Conservation (phyloP, 2,888 invertebrate species). For the Mactromeris polynyma region DNA sequence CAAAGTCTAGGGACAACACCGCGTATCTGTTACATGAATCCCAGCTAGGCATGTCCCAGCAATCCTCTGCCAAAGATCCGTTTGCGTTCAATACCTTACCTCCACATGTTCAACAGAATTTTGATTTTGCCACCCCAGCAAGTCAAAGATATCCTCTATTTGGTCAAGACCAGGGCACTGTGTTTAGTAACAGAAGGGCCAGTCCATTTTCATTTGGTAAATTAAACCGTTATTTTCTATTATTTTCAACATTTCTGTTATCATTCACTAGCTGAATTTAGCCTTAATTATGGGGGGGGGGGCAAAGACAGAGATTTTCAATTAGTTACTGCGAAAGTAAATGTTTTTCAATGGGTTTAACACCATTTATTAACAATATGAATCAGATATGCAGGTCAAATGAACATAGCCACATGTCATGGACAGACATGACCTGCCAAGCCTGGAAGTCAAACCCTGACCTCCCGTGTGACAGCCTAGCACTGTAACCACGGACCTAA, state of each 20-base stretch:
- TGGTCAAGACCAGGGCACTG: constrained; percentile 54
- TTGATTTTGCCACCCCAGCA: constrained; percentile 88
- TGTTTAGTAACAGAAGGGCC: constrained; percentile 51
- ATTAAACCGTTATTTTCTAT: neutral
- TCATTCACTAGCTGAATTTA: neutral
- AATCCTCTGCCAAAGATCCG: constrained; percentile 74
- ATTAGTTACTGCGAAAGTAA: too few species aligned
- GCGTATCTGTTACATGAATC: constrained; percentile 90
- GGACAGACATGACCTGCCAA: too few species aligned
- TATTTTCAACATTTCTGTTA: neutral
- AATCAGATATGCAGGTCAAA: too few species aligned
- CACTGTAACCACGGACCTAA: too few species aligned
- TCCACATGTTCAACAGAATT: constrained; percentile 87
- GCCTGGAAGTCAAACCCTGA: too few species aligned
- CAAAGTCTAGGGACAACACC: constrained; percentile 90
- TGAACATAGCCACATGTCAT: too few species aligned
- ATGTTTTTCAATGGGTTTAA: too few species aligned
- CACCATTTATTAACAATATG: too few species aligned
- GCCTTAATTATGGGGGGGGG: too few species aligned
- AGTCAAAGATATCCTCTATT: constrained; percentile 57
- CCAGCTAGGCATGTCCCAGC: constrained; percentile 82
- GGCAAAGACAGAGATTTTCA: neutral
- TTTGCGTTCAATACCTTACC: constrained; percentile 80
- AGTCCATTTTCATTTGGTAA: constrained; percentile 41
- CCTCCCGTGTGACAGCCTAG: too few species aligned